A percentile compares a stretch with the other conserved stretches of the same genome.
Evolutionary conservation across 2,797 vertebrate genomes (phyloP).

Genomic region (Enteromius radiatus): DNA sequence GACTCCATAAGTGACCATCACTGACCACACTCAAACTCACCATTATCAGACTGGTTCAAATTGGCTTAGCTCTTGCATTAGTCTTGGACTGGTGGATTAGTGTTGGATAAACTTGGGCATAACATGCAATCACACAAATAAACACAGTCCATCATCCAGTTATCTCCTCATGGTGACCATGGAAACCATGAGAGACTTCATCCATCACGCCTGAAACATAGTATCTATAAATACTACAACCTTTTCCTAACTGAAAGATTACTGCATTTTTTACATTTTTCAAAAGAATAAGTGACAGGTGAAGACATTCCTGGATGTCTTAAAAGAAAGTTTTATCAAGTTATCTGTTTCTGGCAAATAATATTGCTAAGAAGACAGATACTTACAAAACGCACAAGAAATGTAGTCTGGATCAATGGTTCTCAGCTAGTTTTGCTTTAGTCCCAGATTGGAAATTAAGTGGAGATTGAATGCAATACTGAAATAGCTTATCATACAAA

Average conservation of each 20-base stretch:
- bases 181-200: conserved; percentile 4
- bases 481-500: not conserved
- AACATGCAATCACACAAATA: conserved; percentile 13
- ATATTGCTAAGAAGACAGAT: not conserved
- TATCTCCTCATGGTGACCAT: not conserved
- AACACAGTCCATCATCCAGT: conserved; percentile 7
- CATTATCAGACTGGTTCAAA: conserved; percentile 13
- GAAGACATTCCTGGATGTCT: not conserved
- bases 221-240: not conserved
- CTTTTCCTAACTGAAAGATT: not conserved
- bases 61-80: conserved; percentile 14
- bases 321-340: not conserved
- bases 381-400: not conserved
- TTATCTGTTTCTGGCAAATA: not conserved
- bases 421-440: not conserved
- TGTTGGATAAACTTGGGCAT: conserved; percentile 14
- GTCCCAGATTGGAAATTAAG: not conserved
- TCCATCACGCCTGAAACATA: conserved; percentile 7
- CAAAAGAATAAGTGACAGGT: no score
- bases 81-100: conserved; percentile 11
- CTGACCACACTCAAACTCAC: not conserved
- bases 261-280: not conserved
- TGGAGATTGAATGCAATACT: not conserved
- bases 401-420: not conserved
- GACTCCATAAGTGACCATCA: not conserved